phyloP scores from a whole-genome alignment of 2,797 vertebrate genomes.

The Amblyraja radiata region DNA sequence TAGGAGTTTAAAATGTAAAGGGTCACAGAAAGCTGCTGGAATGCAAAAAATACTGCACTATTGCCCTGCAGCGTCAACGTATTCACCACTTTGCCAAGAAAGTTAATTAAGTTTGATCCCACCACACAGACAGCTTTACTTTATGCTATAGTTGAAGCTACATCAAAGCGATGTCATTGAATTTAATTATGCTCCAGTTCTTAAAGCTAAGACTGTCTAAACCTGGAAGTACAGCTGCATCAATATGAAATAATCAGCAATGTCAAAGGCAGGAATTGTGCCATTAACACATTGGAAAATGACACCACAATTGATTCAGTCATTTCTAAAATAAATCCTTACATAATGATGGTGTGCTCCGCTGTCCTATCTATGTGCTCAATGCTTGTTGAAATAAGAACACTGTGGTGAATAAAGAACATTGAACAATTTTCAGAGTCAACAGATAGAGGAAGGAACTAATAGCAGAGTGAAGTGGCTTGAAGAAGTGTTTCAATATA shows the following conservation, averaged over 20 bases:
- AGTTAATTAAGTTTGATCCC: constrained; percentile 21
- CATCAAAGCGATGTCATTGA: constrained; percentile 7
- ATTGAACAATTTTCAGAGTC: too few relatives aligned
- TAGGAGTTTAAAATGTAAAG: neutral
- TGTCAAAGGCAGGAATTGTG: neutral
- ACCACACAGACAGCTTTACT: neutral
- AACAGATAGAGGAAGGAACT: neutral
- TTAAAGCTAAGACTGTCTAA: neutral
- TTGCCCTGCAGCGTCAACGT: neutral
- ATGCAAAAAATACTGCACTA: neutral
- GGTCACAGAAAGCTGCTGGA: neutral
- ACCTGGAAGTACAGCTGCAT: neutral
- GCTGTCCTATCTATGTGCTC: neutral
- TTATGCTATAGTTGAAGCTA: neutral
- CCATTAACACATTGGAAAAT: neutral
- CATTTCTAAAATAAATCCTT: neutral
- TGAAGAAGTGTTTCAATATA: neutral
- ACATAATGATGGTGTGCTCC: neutral
- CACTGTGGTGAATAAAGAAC: neutral
- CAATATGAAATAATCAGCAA: neutral
- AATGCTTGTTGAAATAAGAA: neutral
- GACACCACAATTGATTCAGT: neutral
- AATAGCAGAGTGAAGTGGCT: neutral
- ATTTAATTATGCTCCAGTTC: neutral
- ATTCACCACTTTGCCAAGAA: constrained; percentile 25